phyloP scores from a whole-genome alignment of 2,888 invertebrate species.

The Saturnia pavonia region DNA sequence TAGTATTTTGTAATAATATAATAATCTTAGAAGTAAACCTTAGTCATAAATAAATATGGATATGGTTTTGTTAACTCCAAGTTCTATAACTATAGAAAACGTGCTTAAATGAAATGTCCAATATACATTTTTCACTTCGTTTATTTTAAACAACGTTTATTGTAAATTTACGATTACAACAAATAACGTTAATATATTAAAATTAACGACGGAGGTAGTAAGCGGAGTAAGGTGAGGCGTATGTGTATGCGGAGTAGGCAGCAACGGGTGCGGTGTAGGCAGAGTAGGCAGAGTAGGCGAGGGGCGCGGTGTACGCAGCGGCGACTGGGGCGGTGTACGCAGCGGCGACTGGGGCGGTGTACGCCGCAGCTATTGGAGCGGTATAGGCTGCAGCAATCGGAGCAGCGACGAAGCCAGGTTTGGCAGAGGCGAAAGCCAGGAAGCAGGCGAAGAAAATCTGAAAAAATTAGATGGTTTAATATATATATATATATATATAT shows the following conservation, averaged over 20 bases:
- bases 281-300: slow-evolving; percentile 48
- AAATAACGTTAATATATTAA: neutral
- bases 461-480: slow-evolving; percentile 28
- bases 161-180: neutral
- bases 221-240: slow-evolving; percentile 47
- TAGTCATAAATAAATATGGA: neutral
- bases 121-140: neutral
- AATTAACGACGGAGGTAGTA: slow-evolving; percentile 46
- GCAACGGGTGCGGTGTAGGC: slow-evolving; percentile 48
- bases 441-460: slow-evolving; percentile 72
- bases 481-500: neutral
- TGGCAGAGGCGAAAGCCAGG: slow-evolving; percentile 72
- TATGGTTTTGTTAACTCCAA: neutral
- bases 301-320: slow-evolving; percentile 40
- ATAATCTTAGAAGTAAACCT: neutral
- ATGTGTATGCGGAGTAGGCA: slow-evolving; percentile 49
- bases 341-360: slow-evolving; percentile 31
- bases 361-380: slow-evolving; percentile 46
- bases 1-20: neutral
- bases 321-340: slow-evolving; percentile 51
- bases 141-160: neutral
- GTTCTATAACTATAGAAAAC: neutral
- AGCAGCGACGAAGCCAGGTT: slow-evolving; percentile 56
- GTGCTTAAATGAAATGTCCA: neutral
- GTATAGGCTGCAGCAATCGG: slow-evolving; percentile 56